phyloP scores from a whole-genome alignment of 2,113 vertebrate genomes.

The Arvicanthis niloticus region DNA sequence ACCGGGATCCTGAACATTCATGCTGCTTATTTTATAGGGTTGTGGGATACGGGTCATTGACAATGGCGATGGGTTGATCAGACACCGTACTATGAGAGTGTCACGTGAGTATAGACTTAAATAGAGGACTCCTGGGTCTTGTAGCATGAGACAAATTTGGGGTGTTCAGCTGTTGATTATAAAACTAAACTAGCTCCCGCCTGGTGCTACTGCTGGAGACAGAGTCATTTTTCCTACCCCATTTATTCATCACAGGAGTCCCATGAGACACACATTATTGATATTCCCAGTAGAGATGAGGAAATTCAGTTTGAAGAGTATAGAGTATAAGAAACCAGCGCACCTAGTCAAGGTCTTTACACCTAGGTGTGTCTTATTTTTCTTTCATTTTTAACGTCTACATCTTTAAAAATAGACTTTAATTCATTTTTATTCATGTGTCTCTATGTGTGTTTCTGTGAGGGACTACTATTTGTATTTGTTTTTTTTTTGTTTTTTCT shows the following conservation, averaged over 20 bases:
- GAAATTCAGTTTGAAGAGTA: background rate
- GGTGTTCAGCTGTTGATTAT: background rate
- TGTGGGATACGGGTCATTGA: background rate
- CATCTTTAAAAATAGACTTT: background rate
- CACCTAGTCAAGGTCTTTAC: background rate
- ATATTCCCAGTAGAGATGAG: background rate
- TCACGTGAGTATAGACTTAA: background rate
- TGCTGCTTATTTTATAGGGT: background rate
- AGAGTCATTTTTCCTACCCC: background rate
- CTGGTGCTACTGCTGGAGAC: background rate
- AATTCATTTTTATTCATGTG: background rate
- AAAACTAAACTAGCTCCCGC: background rate
- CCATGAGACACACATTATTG: background rate
- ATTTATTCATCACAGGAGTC: background rate
- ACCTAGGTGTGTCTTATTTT: background rate
- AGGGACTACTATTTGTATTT: background rate
- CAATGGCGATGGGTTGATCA: slow-evolving; percentile 53
- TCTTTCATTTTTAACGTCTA: background rate
- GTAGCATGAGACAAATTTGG: background rate
- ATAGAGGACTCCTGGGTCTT: background rate
- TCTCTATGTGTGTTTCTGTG: background rate
- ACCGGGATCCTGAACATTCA: accelerated
- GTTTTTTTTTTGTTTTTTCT: accelerated
- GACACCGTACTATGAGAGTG: background rate
- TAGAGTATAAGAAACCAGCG: background rate